Percentiles rank a stretch among this genome's conserved stretches.
phyloP scores from a whole-genome alignment of 2,888 invertebrate genomes.

The Nasonovia ribisnigri region DNA sequence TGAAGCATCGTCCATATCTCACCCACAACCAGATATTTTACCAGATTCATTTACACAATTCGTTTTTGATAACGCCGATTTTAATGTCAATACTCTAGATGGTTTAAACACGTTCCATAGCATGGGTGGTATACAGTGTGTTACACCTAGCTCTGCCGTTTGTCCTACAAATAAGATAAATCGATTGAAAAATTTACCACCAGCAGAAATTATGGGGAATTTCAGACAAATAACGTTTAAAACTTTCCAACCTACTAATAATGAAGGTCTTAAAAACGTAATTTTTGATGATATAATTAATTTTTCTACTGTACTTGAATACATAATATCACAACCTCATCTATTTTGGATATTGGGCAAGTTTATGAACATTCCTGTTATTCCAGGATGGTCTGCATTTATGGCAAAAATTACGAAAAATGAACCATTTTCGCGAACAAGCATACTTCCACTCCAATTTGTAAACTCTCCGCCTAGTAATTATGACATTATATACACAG shows the following conservation, averaged over 20 bases:
- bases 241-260: slow-evolving; percentile 8
- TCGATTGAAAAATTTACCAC: slow-evolving; percentile 21
- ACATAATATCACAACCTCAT: slow-evolving; percentile 10
- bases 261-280: slow-evolving; percentile 1
- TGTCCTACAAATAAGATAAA: neutral
- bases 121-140: slow-evolving; percentile 46
- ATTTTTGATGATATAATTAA: slow-evolving; percentile 7
- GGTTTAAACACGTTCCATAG: slow-evolving; percentile 43
- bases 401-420: slow-evolving; percentile 40
- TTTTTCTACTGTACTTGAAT: slow-evolving; percentile 15
- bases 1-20: slow-evolving; percentile 28
- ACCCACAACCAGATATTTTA: slow-evolving; percentile 34
- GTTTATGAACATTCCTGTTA: slow-evolving; percentile 13
- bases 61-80: slow-evolving; percentile 42
- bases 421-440: slow-evolving; percentile 29
- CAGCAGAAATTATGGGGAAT: neutral
- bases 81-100: slow-evolving; percentile 29
- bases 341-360: slow-evolving; percentile 56
- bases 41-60: slow-evolving; percentile 27
- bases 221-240: slow-evolving; percentile 19
- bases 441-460: slow-evolving; percentile 42
- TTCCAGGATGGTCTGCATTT: slow-evolving; percentile 49
- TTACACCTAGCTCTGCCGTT: slow-evolving; percentile 12
- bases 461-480: slow-evolving; percentile 47
- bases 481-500: slow-evolving; percentile 30